Conservation (phyloP, 2,888 invertebrate genomes). For the Metopia argyrocephala region DNA sequence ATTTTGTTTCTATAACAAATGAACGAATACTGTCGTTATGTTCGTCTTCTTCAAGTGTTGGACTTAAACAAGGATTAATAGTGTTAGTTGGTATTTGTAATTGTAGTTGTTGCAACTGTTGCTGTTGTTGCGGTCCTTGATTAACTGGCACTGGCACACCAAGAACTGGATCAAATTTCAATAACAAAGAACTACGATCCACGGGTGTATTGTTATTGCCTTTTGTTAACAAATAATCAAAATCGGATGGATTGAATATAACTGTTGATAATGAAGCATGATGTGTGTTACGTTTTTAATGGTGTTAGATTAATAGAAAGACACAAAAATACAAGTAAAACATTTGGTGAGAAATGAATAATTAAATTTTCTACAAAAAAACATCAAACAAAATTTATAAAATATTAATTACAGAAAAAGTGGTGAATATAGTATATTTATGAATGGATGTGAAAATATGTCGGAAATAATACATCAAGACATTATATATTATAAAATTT, state of each 20-base stretch:
- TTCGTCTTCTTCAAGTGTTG: constrained; percentile 76
- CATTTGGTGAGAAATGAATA: constrained; percentile 26
- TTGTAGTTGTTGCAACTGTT: constrained; percentile 52
- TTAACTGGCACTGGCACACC: constrained; percentile 75
- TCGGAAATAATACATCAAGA: too few species aligned
- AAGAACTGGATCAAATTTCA: constrained; percentile 78
- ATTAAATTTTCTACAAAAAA: background rate
- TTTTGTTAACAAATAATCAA: constrained; percentile 78
- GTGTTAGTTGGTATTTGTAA: constrained; percentile 67
- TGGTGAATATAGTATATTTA: background rate
- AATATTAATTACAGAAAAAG: background rate
- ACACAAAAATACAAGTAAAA: constrained; percentile 28
- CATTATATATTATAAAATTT: too few species aligned
- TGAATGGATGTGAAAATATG: too few species aligned
- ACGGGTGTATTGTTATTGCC: constrained; percentile 74
- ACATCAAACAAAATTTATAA: background rate
- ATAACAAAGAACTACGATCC: constrained; percentile 76
- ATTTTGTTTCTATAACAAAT: constrained; percentile 65
- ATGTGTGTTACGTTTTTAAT: constrained; percentile 3
- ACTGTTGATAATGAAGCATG: constrained; percentile 67
- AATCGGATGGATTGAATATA: constrained; percentile 77
- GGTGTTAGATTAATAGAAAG: constrained; percentile 14
- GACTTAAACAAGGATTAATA: constrained; percentile 69
- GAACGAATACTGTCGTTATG: constrained; percentile 71
- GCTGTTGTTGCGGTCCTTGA: constrained; percentile 63